Base-by-base conservation (phyloP, 53 echinoderm and acorn worm genomes). In the Apostichopus leukothele region DNA sequence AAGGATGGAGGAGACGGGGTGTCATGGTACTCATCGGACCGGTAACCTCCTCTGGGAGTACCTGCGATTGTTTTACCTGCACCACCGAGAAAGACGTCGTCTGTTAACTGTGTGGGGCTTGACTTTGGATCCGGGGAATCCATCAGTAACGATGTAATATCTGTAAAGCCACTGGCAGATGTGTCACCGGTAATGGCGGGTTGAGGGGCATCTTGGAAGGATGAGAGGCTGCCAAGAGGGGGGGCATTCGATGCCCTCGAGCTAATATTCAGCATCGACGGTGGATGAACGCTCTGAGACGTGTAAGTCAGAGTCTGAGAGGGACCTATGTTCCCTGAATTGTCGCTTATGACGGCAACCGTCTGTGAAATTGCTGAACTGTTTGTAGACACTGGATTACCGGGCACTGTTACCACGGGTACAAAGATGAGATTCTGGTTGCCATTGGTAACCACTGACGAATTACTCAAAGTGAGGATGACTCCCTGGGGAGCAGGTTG, bases 1-100 rank as follows among this genome's bases (percentile, higher is more conserved):
- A 90, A 87, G 27, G 84, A 87, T 19, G 96, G 94, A 1, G 98
- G 98, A 1, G 98, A 98, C 5, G 96, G 96, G 1, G 96, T 99
- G 51, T 92, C 91, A 6, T 94, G 79, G 78, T 91, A 94, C 0
- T 80, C 84, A 11, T 87, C 87, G 16, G 87, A 59, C 19, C 92
- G 78, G 81, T 92, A 92, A 7, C 75, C 61, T 8, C 61, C 61
- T 61, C 79, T 78, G 8, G 87, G 50, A 13, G 83, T 89, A 18
- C 78, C 60, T 50, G 86, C 67, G 6, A 9, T 20, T 20, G 75
- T 53, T 22, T 67, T 71, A 1, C 27, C 55, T 8, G 53, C 51
- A 55, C 88, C 16, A 9, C 4, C 52, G 21, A 90, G 90, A 61
- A 92, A 92, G 75, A 90, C 92, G 16, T 90, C 92, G 7, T 89